phyloP scores from a whole-genome alignment of 2,888 invertebrate species.

The Dysmachus trigonus region DNA sequence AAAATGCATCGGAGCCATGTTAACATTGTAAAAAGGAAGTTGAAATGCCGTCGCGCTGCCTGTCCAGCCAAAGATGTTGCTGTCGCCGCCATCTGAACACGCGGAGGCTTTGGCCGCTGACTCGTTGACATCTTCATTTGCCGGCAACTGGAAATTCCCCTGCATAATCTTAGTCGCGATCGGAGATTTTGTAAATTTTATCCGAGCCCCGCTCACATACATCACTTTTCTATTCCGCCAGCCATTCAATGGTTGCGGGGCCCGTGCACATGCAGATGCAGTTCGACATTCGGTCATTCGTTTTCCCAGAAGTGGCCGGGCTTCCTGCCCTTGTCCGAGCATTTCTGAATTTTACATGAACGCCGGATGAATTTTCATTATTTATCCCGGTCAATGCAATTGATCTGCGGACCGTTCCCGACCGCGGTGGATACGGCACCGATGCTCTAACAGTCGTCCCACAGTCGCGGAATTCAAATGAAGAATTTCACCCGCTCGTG shows the following conservation, averaged over 20 bases:
- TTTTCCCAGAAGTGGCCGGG: neutral
- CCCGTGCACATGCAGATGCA: neutral
- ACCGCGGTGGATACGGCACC: neutral
- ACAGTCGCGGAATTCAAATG: neutral
- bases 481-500: neutral
- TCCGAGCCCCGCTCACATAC: neutral
- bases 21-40: conserved; percentile 9
- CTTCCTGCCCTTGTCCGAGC: neutral
- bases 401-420: neutral
- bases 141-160: neutral
- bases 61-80: neutral
- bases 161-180: conserved; percentile 4
- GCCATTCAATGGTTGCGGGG: neutral
- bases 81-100: neutral
- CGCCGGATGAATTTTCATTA: neutral
- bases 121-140: conserved; percentile 34
- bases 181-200: conserved; percentile 19
- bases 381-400: neutral
- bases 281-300: conserved; percentile 14
- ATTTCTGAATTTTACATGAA: conserved; percentile 1
- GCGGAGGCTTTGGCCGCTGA: neutral
- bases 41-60: neutral
- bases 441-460: neutral
- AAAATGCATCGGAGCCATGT: conserved; percentile 14
- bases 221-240: neutral